Conservation (phyloP, 2,797 vertebrate genomes). For the Sylvia borin region DNA sequence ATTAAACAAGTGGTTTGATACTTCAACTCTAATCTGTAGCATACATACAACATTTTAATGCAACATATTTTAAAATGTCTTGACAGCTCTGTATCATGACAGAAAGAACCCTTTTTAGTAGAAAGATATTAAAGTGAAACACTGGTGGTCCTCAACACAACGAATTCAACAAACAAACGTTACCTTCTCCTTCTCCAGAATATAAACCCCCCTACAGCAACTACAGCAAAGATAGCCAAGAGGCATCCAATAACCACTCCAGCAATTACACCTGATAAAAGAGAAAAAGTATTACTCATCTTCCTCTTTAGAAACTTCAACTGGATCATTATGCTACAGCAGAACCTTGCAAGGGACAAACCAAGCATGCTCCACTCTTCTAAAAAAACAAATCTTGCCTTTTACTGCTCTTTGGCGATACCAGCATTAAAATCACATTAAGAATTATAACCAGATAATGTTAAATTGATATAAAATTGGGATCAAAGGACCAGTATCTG, state of each 20-base stretch:
- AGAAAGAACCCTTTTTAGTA: background rate
- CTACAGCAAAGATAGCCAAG: slow-evolving; percentile 68
- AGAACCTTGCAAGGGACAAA: background rate
- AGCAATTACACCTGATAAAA: slow-evolving; percentile 72
- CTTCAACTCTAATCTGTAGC: background rate
- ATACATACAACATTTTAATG: background rate
- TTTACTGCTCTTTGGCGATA: background rate
- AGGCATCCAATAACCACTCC: slow-evolving; percentile 77
- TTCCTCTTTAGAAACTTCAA: background rate
- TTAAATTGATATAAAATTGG: background rate
- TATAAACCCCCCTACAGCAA: slow-evolving; percentile 66
- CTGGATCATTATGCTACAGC: background rate
- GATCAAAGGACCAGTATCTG: background rate
- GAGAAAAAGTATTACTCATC: background rate
- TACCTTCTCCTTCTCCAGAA: slow-evolving; percentile 82
- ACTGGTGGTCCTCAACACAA: background rate
- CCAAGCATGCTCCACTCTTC: background rate
- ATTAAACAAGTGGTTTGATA: background rate
- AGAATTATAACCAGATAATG: background rate
- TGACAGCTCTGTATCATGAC: background rate
- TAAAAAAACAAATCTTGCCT: background rate
- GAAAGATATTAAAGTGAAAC: background rate
- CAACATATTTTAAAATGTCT: background rate
- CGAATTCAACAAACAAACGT: background rate
- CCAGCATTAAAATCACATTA: background rate